Base-by-base conservation (phyloP, 1,140 invertebrate species). In the Papilio polyxenes region DNA sequence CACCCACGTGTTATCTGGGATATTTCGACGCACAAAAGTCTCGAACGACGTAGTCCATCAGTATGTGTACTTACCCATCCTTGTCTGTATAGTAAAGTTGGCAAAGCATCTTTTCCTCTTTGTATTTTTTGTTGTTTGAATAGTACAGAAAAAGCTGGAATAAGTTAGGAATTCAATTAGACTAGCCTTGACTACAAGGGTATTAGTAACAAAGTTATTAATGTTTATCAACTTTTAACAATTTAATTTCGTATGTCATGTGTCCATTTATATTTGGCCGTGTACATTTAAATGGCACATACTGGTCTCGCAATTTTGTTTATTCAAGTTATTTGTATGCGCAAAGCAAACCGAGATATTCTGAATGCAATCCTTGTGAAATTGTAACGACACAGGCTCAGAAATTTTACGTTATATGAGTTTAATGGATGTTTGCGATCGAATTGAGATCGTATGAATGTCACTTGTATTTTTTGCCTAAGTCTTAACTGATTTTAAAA, bases 261-360 rank as follows among this genome's bases (percentile, higher is more conserved):
- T 77, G 49, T 31, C 44, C 20, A 49, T 23, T 51, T 53, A 76
- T 51, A 51, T 77, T 23, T 77, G 48, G 13, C 31, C 13, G 65
- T 23, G 75, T 77, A 2, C 75, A 53, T 53, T 23, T 51, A 72
- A 51, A 77, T 53, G 75, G 75, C 44, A 77, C 49, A 77, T 77
- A 49, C 48, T 17, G 75, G 20, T 77, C 44, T 77, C n/a, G 44
- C 75, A 77, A 77, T 77, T 77, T 53, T 77, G 23, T 77, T 77
- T 77, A 49, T 77, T 56, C 75, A 77, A 77, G 49, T 31, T 51
- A 20, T 77, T 77, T 31, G 44, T 77, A 77, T 31, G 75, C 48
- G 75, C 23, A 56, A n/a, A 49, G 20, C 49, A 49, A 31, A 11
- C 49, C n/a, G 49, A 49, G 40, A 48, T 75, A 48, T 75, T 75